Conservation (phyloP, 2,113 vertebrate species). For the Sylvilagus bachmani region DNA sequence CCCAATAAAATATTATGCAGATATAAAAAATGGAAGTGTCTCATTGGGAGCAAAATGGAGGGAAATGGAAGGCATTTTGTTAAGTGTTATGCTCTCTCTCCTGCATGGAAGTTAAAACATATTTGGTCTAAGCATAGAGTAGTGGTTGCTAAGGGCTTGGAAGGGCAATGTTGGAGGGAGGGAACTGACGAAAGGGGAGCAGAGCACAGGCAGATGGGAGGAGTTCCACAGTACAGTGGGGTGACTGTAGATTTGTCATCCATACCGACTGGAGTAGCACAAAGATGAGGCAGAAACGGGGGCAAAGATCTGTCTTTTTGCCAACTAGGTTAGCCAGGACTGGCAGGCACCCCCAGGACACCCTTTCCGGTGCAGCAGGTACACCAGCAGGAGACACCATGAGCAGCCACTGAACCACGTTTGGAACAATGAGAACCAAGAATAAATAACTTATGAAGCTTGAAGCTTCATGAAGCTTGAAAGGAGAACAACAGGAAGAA, state of each 20-base stretch:
- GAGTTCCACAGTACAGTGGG: too few relatives aligned
- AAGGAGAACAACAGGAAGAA: background rate
- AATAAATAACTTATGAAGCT: slow-evolving; percentile 49
- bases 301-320: background rate
- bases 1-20: too few relatives aligned
- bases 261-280: background rate
- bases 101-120: too few relatives aligned
- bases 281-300: background rate
- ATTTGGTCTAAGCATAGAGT: too few relatives aligned
- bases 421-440: slow-evolving; percentile 47
- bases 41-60: too few relatives aligned
- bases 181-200: too few relatives aligned
- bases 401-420: slow-evolving; percentile 1
- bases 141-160: too few relatives aligned
- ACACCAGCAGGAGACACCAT: background rate
- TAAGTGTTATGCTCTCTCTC: too few relatives aligned
- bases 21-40: too few relatives aligned
- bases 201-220: too few relatives aligned
- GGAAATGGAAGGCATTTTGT: too few relatives aligned
- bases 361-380: background rate
- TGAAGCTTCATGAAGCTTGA: slow-evolving; percentile 54
- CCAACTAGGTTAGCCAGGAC: background rate
- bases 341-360: background rate
- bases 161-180: too few relatives aligned
- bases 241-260: background rate